Percentiles rank a stretch among this genome's conserved stretches.
These are phyloP conservation scores for Hylaea fasciaria DNA, from an alignment of 2,888 invertebrate species.

Conservation along the genomic window DNA sequence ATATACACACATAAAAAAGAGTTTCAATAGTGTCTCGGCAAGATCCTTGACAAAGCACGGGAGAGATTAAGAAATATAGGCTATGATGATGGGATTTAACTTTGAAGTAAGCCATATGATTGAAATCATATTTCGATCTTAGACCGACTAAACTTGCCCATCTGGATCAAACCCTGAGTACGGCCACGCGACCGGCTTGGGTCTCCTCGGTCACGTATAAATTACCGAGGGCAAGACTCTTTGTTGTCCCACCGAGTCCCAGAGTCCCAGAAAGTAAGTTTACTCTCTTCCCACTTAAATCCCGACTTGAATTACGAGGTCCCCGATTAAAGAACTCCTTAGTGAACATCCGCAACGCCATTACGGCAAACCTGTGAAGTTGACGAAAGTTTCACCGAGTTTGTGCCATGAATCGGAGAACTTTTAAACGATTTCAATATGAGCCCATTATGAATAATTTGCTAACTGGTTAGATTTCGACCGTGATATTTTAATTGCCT, in stretches of 20 bases:
- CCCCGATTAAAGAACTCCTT: conserved; percentile 68
- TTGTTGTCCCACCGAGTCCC: conserved; percentile 74
- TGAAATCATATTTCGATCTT: too few relatives aligned
- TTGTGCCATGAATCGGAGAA: conserved; percentile 32
- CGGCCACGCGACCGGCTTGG: conserved; percentile 46
- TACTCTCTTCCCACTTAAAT: conserved; percentile 79
- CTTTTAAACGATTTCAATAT: conserved; percentile 32
- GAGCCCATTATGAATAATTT: conserved; percentile 23
- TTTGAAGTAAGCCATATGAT: too few relatives aligned
- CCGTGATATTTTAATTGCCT: conserved; percentile 5
- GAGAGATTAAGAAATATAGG: too few relatives aligned
- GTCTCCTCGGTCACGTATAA: conserved; percentile 79
- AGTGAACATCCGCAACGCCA: conserved; percentile 58
- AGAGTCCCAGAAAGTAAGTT: conserved; percentile 42
- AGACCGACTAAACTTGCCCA: background rate
- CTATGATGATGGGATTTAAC: too few relatives aligned
- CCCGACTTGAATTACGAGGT: conserved; percentile 78
- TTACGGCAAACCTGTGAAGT: conserved; percentile 51
- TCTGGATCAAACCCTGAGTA: conserved; percentile 4
- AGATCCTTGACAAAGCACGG: too few relatives aligned
- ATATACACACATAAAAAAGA: too few relatives aligned
- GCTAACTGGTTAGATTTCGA: conserved; percentile 6
- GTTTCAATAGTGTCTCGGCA: too few relatives aligned
- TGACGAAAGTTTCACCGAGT: conserved; percentile 42
- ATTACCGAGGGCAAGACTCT: conserved; percentile 77